Conservation (phyloP, 2,888 invertebrate species). For the Acleris laterana region DNA sequence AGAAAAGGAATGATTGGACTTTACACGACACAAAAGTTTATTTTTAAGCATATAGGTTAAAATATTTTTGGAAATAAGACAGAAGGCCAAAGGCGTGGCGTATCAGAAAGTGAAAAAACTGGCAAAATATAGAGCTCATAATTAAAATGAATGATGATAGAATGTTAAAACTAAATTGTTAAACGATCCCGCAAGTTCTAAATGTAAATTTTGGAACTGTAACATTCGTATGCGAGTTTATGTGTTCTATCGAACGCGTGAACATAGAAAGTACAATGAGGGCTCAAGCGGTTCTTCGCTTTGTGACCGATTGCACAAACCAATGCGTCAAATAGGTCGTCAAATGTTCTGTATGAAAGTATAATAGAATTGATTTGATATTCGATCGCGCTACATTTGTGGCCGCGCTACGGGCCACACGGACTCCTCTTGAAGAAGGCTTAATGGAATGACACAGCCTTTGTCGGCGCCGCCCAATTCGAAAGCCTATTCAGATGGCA, state of each 20-base stretch:
- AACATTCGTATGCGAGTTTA: too few species aligned
- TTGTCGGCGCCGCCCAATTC: constrained; percentile 83
- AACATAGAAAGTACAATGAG: constrained; percentile 24
- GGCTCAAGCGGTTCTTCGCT: constrained; percentile 10
- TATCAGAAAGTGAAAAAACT: too few species aligned
- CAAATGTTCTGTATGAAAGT: constrained; percentile 37
- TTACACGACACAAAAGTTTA: too few species aligned
- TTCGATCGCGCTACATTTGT: constrained; percentile 69
- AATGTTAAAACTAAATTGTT: not conserved
- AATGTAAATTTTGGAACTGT: not conserved
- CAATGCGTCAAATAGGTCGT: constrained; percentile 37
- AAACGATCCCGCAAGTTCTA: not conserved
- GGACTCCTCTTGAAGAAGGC: constrained; percentile 79
- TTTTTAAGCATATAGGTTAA: too few species aligned
- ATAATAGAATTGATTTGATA: constrained; percentile 79
- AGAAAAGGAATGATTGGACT: too few species aligned
- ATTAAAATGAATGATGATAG: too few species aligned
- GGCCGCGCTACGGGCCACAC: constrained; percentile 74
- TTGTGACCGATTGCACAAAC: constrained; percentile 34
- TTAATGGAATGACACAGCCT: constrained; percentile 84
- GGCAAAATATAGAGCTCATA: too few species aligned
- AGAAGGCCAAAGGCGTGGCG: too few species aligned
- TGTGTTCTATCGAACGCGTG: not conserved
- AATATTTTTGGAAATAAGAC: too few species aligned
- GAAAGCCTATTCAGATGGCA: constrained; percentile 84